Base-by-base conservation (phyloP, 2,797 vertebrate species). In the Alouatta caraya region DNA sequence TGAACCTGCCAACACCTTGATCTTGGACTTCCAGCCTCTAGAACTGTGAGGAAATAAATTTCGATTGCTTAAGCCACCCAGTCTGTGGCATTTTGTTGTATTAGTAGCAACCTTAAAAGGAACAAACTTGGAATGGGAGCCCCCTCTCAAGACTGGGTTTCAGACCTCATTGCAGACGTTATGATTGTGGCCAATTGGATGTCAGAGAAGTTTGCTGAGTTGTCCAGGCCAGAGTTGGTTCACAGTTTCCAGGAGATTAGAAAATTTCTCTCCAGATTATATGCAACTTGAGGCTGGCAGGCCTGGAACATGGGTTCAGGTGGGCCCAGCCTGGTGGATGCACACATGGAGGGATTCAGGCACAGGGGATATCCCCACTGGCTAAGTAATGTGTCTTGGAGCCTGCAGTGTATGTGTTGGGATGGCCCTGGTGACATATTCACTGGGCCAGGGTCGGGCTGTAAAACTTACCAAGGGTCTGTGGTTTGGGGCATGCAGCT, bases 341-440 rank as follows among this genome's bases (percentile, higher is more conserved):
- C 39, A 81, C 19, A 64, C 52, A 46, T 9, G 42, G 11, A 79
- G 30, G 8, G 33, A 21, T 92, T 61, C 15, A 9, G 30, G 22
- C 6, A 37, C 0, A 48, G 79, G 72, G 19, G 85, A 46, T 2
- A 1, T 79, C 42, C 3, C n/a, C 39, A 11, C 17, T 37, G 39
- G 42, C 52, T 8, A 8, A 64, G n/a, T 12, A 8, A 15, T 72
- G 5, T 2, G 28, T n/a, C 2, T 15, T 46, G 14, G n/a, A 22
- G 15, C 72, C 9, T 24, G 8, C 1, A 5, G 8, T 10, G 5
- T 48, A 1, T 11, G 33, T 2, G 6, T 28, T n/a, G 4, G 26
- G 33, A 37, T 24, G 28, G 37, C 11, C 15, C 0, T 70, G 52
- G 24, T 88, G 42, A 24, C 11, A 28, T 73, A 13, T 70, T 52